These are phyloP conservation scores for Solea senegalensis DNA, from an alignment of 2,113 vertebrate genomes.

Conservation along the genomic window DNA sequence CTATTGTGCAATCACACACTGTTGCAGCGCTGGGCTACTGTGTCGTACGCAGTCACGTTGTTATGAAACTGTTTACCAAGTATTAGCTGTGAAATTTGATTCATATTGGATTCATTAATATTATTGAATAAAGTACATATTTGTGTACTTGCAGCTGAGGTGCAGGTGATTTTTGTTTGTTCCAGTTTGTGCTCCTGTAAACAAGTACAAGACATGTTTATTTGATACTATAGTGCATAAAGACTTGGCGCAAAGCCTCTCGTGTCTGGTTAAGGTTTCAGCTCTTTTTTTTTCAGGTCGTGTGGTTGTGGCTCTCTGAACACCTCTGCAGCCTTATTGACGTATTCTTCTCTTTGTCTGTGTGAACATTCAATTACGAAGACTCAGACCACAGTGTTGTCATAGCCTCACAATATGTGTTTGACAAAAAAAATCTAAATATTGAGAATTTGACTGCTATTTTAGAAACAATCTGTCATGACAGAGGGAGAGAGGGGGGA, in stretches of 20 bases:
- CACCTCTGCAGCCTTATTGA: background rate
- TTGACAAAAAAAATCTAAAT: background rate
- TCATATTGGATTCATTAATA: background rate
- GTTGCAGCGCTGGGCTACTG: conserved; percentile 31
- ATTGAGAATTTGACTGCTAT: background rate
- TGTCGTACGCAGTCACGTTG: conserved; percentile 13
- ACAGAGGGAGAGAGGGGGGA: background rate
- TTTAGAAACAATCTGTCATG: background rate
- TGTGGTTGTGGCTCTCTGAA: conserved; percentile 34
- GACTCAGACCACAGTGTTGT: background rate
- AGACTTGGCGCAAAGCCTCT: background rate
- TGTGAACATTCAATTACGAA: conserved; percentile 14
- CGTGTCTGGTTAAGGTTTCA: conserved; percentile 22
- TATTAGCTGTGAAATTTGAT: background rate
- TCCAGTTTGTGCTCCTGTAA: conserved; percentile 13
- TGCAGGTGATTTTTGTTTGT: conserved; percentile 10
- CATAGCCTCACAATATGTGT: background rate
- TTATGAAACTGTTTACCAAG: conserved; percentile 23
- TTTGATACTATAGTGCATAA: background rate
- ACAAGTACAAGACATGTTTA: no score
- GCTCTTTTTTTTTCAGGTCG: conserved; percentile 31
- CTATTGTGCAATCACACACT: conserved; percentile 59
- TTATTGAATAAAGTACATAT: background rate
- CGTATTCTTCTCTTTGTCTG: conserved; percentile 6
- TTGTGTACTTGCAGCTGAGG: background rate